Evolutionary conservation across 2,797 vertebrate genomes (phyloP), one percentile per base, ranked within the genome.

Genomic region (Okamejei kenojei): DNA sequence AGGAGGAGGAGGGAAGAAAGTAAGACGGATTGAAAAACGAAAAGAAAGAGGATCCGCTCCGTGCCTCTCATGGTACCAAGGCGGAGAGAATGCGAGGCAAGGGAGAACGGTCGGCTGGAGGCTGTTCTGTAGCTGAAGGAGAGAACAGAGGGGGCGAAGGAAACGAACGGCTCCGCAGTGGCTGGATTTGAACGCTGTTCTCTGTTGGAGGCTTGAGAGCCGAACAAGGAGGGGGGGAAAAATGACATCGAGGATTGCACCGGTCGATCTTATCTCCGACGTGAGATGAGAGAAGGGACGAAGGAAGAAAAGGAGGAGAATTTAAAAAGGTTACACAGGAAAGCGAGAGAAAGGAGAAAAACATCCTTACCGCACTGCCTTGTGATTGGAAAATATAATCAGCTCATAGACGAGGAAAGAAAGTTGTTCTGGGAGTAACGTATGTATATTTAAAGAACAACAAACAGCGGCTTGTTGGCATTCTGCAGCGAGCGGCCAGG

Each of bases 321-420:
- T 68, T 71, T 54, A 6, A 23, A 71, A 38, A 38, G 19, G n/a
- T 32, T 21, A 63, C 54, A 17, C 54, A 7, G 35, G 78, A 80
- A 54, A 38, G 15, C 78, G 19, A 80, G n/a, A 86, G 26, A 26
- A 61, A 10, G 15, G 5, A 54, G 45, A 84, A 84, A 95, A 95
- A 96, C 96, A 96, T 96, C 96, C 95, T 95, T 97, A 97, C 97
- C 97, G 97, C 98, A 98, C 98, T 97, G 97, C 97, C 96, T 96
- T 98, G 98, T 98, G 98, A 98, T 97, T 97, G 97, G 97, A 98
- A 91, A 98, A 98, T 97, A 96, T 97, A 98, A 98, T 98, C 97
- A 97, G 97, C 97, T 96, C 94, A 71, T 93, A 94, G 90, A 93
- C 95, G 94, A 95, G 94, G 93, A 94, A 94, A 94, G 96, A 96